These are phyloP conservation scores for Diacarnus erythraeanus DNA, from an alignment of 37 sponge, comb jelly and placozoan genomes.

Conservation along the genomic window DNA sequence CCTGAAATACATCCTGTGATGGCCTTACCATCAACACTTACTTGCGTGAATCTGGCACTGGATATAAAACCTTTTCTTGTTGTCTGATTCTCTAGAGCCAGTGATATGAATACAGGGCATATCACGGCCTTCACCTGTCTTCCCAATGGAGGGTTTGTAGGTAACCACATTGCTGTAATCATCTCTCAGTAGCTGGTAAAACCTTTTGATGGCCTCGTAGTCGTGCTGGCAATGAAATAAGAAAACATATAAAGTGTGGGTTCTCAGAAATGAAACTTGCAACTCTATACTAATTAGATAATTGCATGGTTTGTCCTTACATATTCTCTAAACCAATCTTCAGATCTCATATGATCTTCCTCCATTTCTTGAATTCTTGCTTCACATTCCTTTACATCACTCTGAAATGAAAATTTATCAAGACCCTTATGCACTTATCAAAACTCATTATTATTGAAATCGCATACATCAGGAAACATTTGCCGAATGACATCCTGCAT, in stretches of 20 bases:
- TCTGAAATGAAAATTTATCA: background rate
- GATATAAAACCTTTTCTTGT: conserved; percentile 51
- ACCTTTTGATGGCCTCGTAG: conserved; percentile 36
- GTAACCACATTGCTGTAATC: conserved; percentile 8
- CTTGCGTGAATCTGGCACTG: conserved; percentile 88
- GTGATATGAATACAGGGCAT: conserved; percentile 76
- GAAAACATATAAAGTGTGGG: background rate
- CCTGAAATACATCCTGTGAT: no score
- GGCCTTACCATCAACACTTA: no score
- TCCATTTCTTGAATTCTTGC: conserved; percentile 16
- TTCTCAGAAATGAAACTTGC: background rate
- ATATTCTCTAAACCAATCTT: conserved; percentile 41
- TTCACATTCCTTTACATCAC: conserved; percentile 13
- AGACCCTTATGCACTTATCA: background rate
- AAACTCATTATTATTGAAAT: background rate
- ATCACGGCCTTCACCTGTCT: conserved; percentile 44
- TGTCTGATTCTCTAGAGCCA: background rate
- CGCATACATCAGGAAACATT: background rate
- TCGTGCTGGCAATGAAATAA: conserved; percentile 23
- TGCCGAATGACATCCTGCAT: conserved; percentile 9
- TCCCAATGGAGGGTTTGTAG: conserved; percentile 51
- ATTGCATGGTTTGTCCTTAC: conserved; percentile 29
- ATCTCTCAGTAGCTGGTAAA: conserved; percentile 32
- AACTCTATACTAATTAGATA: no score
- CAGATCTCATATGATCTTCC: background rate